A percentile compares a stretch with the other conserved stretches of the same genome.
phyloP scores from a whole-genome alignment of 2,113 vertebrate species.

The Forbesichthys papilliferus region DNA sequence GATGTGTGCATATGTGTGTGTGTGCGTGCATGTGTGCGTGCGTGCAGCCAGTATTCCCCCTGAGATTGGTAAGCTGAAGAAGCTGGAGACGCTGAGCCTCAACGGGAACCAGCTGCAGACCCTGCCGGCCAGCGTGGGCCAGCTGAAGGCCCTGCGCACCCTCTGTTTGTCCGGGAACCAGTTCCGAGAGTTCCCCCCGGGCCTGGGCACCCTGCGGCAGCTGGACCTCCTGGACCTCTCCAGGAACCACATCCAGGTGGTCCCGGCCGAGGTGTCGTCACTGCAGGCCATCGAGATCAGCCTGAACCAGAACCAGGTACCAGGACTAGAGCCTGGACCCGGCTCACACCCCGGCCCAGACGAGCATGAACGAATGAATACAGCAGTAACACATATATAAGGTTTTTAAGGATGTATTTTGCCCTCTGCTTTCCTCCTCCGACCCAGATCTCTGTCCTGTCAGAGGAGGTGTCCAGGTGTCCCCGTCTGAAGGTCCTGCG shows the following conservation, averaged over 20 bases:
- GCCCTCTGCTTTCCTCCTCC: background rate
- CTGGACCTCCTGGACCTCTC: constrained; percentile 94
- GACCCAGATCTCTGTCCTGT: constrained; percentile 88
- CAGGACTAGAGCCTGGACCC: background rate
- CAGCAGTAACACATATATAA: background rate
- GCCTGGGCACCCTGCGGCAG: constrained; percentile 85
- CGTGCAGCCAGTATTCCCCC: constrained; percentile 79
- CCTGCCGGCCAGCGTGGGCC: constrained; percentile 81
- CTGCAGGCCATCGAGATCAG: constrained; percentile 96
- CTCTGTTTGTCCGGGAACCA: constrained; percentile 89
- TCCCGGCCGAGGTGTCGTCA: constrained; percentile 84
- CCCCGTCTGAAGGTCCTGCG: constrained; percentile 94
- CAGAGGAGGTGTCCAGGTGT: constrained; percentile 83
- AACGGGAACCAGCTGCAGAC: constrained; percentile 86
- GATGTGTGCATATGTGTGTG: too few species aligned
- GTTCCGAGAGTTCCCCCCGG: constrained; percentile 82
- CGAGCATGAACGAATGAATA: background rate
- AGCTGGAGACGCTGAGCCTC: constrained; percentile 89
- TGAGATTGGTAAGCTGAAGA: constrained; percentile 92
- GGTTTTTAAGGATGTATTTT: too few species aligned
- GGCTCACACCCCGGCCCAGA: background rate
- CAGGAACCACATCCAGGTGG: constrained; percentile 87
- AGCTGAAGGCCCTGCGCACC: constrained; percentile 87
- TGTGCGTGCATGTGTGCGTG: constrained; percentile 16
- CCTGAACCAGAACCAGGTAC: constrained; percentile 98